These are phyloP conservation scores for Sebastes vulpes DNA, from an alignment of 2,797 vertebrate genomes.

Conservation along the genomic window DNA sequence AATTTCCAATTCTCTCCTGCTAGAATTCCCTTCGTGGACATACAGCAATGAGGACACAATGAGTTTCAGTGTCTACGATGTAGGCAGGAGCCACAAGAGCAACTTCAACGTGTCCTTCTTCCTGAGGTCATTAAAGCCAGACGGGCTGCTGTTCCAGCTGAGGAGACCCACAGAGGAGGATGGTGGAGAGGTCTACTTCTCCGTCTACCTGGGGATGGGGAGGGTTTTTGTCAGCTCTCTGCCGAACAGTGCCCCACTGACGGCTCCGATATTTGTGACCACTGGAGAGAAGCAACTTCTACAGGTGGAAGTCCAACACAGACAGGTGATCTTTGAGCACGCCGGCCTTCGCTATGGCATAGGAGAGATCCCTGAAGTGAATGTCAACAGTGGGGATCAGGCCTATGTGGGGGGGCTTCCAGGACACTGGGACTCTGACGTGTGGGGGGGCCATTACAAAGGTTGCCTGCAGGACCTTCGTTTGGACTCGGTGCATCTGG, in stretches of 20 bases:
- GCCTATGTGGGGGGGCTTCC: conserved; percentile 88
- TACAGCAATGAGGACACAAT: conserved; percentile 87
- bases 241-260: conserved; percentile 36
- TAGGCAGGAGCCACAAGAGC: conserved; percentile 75
- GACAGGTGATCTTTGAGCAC: conserved; percentile 74
- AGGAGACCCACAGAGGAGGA: conserved; percentile 59
- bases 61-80: conserved; percentile 86
- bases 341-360: conserved; percentile 77
- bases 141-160: conserved; percentile 90
- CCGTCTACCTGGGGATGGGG: conserved; percentile 86
- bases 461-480: conserved; percentile 94
- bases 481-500: conserved; percentile 84
- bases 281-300: conserved; percentile 88
- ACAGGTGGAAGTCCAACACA: conserved; percentile 80
- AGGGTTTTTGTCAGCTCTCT: conserved; percentile 75
- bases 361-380: conserved; percentile 64
- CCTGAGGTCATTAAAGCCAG: conserved; percentile 86
- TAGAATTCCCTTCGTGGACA: conserved; percentile 91
- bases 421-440: conserved; percentile 26
- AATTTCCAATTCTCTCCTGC: conserved; percentile 4
- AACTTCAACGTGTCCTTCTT: conserved; percentile 92
- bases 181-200: conserved; percentile 78
- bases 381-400: conserved; percentile 71
- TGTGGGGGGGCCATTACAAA: conserved; percentile 92
- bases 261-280: conserved; percentile 80